These are phyloP conservation scores for Meda fulgida DNA, from an alignment of 2,797 vertebrate genomes.

Conservation along the genomic window DNA sequence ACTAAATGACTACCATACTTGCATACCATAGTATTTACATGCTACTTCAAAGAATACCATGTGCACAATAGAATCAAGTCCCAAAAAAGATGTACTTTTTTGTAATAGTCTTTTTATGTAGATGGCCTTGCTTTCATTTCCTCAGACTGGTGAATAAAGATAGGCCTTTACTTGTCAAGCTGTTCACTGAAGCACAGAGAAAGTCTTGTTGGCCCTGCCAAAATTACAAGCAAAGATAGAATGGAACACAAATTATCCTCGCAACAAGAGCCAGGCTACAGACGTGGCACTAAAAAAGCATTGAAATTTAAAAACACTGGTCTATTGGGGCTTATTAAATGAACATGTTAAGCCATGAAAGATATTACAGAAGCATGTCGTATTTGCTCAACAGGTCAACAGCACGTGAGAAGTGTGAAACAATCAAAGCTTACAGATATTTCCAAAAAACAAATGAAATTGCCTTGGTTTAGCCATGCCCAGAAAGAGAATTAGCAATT, in stretches of 20 bases:
- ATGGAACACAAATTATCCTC: conserved; percentile 47
- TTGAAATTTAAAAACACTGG: conserved; percentile 18
- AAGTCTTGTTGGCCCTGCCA: conserved; percentile 52
- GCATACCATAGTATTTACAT: not conserved
- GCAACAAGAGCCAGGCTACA: conserved; percentile 40
- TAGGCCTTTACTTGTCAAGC: conserved; percentile 47
- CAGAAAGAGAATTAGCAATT: not conserved
- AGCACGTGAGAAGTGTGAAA: not conserved
- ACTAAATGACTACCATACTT: not conserved
- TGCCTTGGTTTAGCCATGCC: not conserved
- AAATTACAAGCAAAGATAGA: conserved; percentile 46
- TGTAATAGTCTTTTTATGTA: conserved; percentile 4
- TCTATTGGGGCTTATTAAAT: conserved; percentile 18
- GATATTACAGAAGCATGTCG: not conserved
- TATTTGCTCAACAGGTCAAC: conserved; percentile 19
- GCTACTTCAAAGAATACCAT: not conserved
- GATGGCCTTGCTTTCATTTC: conserved; percentile 35
- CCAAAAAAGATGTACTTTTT: not conserved
- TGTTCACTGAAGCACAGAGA: conserved; percentile 51
- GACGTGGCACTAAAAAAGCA: conserved; percentile 19
- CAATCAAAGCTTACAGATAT: not conserved
- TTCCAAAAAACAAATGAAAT: not conserved
- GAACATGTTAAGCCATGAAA: not conserved
- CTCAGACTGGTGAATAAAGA: conserved; percentile 53
- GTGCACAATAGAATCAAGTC: not conserved